phyloP scores from a whole-genome alignment of 2,113 vertebrate species.

The Cheirogaleus medius region DNA sequence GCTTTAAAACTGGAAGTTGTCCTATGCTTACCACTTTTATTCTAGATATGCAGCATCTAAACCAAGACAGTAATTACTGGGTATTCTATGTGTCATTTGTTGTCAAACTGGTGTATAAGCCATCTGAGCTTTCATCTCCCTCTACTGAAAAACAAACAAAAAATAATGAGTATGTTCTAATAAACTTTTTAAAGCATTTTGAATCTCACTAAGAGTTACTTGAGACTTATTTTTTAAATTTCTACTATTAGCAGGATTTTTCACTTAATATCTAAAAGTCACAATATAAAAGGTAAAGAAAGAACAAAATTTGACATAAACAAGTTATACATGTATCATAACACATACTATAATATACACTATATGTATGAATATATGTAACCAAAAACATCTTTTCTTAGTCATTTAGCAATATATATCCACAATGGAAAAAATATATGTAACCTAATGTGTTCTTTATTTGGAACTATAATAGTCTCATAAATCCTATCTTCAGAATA shows the following conservation, averaged over 20 bases:
- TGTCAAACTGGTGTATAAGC: not conserved
- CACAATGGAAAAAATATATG: not conserved
- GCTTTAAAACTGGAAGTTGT: not conserved
- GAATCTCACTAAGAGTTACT: not conserved
- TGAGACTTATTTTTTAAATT: slow-evolving; percentile 7
- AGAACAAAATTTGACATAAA: not conserved
- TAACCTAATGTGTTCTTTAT: not conserved
- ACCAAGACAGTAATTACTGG: not conserved
- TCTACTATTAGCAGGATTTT: not conserved
- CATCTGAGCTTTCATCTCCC: not conserved
- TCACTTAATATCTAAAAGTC: slow-evolving; percentile 16
- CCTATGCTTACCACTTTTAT: slow-evolving; percentile 30
- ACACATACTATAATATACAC: not conserved
- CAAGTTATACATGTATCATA: not conserved
- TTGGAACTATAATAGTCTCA: not conserved
- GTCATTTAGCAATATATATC: not conserved
- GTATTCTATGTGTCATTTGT: not conserved
- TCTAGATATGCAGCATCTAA: slow-evolving; percentile 6
- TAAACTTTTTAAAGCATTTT: not conserved
- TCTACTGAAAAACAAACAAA: slow-evolving; percentile 53
- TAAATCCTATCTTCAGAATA: slow-evolving; percentile 7
- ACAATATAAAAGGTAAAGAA: not conserved
- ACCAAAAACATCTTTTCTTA: not conserved
- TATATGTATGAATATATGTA: not conserved
- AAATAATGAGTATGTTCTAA: not conserved